Evolutionary conservation across 2,888 invertebrate species (phyloP).

Genomic region (Trisateles emortualis): DNA sequence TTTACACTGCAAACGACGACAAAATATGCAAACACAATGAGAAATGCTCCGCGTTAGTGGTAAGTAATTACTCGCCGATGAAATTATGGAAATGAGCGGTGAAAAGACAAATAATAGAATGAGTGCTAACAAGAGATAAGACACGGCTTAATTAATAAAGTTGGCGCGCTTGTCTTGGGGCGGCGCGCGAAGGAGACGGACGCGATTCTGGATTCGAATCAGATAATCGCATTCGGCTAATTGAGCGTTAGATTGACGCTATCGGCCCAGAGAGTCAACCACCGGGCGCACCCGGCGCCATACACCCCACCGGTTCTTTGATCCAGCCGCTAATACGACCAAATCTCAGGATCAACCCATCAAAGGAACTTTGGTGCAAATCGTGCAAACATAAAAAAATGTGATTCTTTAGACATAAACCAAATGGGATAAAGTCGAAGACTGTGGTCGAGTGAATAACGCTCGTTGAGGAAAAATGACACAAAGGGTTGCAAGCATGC

Average conservation of each 20-base stretch:
- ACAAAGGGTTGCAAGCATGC: slow-evolving; percentile 76
- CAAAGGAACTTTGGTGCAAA: slow-evolving; percentile 57
- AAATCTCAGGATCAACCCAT: slow-evolving; percentile 68
- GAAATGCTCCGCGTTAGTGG: slow-evolving; percentile 78
- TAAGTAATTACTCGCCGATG: slow-evolving; percentile 84
- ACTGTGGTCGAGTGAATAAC: slow-evolving; percentile 62
- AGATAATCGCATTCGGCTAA: slow-evolving; percentile 85
- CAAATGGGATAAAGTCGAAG: slow-evolving; percentile 63
- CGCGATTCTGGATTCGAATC: slow-evolving; percentile 81
- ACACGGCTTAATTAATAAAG: slow-evolving; percentile 87
- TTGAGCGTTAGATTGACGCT: slow-evolving; percentile 87
- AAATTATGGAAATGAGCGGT: slow-evolving; percentile 87
- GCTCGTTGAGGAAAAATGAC: slow-evolving; percentile 66
- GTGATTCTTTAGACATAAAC: slow-evolving; percentile 56
- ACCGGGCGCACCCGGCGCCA: slow-evolving; percentile 47
- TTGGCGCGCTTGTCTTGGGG: slow-evolving; percentile 81
- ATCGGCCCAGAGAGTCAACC: slow-evolving; percentile 70
- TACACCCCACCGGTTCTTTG: slow-evolving; percentile 47
- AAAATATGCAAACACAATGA: slow-evolving; percentile 83
- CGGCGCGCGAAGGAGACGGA: slow-evolving; percentile 69
- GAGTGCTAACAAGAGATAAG: slow-evolving; percentile 87
- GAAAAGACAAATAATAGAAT: slow-evolving; percentile 87
- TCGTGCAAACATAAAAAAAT: slow-evolving; percentile 53
- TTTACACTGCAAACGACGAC: slow-evolving; percentile 74
- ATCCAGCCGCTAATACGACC: slow-evolving; percentile 70